Percentiles rank a stretch among this genome's conserved stretches.
Evolutionary conservation across 2,113 vertebrate genomes (phyloP).

Genomic region (Beaufortia kweichowensis): DNA sequence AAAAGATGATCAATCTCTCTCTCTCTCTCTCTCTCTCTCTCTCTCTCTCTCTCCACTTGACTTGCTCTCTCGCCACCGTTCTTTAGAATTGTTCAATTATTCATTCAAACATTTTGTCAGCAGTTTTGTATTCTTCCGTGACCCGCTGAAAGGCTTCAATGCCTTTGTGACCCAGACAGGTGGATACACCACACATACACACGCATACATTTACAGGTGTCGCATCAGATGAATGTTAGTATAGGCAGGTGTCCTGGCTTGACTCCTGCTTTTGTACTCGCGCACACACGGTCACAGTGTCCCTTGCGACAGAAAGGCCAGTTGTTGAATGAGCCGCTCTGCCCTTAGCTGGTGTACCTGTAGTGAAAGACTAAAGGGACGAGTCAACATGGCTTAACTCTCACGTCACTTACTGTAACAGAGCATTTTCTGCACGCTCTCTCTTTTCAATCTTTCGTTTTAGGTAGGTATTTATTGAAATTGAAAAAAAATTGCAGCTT

Average conservation of each 20-base stretch:
- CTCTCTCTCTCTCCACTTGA: background rate
- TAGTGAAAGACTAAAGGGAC: constrained; percentile 36
- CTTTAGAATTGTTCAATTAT: constrained; percentile 45
- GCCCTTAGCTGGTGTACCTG: constrained; percentile 32
- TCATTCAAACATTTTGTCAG: constrained; percentile 47
- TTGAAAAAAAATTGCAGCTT: no score
- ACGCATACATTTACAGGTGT: constrained; percentile 64
- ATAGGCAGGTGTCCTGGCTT: constrained; percentile 66
- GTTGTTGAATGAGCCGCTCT: constrained; percentile 33
- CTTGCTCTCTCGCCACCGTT: background rate
- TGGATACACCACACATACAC: background rate
- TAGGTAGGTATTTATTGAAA: no score
- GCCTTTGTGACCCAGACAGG: constrained; percentile 27
- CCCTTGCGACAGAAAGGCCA: constrained; percentile 38
- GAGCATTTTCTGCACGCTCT: background rate
- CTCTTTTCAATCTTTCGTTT: background rate
- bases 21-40: constrained; percentile 53
- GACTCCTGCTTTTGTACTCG: constrained; percentile 42
- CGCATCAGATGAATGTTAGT: constrained; percentile 67
- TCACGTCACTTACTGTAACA: constrained; percentile 5
- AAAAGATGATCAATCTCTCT: constrained; percentile 39
- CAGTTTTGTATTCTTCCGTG: constrained; percentile 38
- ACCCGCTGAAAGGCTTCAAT: constrained; percentile 21
- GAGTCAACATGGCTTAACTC: constrained; percentile 27
- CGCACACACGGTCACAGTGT: constrained; percentile 21